Evolutionary conservation across 2,113 vertebrate species (phyloP), one percentile per base, ranked within the genome.

Genomic region (Salvelinus alpinus): DNA sequence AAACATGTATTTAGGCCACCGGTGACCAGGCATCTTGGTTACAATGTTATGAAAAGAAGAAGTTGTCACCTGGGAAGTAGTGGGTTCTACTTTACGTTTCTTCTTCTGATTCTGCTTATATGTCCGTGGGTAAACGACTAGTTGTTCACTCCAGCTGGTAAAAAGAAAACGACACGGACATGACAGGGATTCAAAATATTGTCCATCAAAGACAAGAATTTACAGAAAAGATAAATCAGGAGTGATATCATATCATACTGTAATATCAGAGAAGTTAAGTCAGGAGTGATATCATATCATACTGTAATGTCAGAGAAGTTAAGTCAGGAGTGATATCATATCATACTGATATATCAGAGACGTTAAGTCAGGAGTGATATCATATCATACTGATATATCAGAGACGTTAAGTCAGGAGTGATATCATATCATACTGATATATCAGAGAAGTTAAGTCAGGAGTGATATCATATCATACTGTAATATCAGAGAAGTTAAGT

Each of bases 121-220:
- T 0, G 76, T 84, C 22, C 59, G 83, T 16, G 85, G 81, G 31
- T 77, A 92, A n/a, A 82, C 73, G 0, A 67, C 13, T 0, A 93
- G 89, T 76, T 92, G 91, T 11, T 93, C 92, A 2, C 80, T 82
- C 92, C 91, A 93, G 67, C 92, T 93, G 85, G 18, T n/a, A 5
- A 73, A 29, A 48, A 2, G 73, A 27, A 78, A 25, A 24, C 0
- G 77, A 12, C 44, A 67, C 9, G 2, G 38, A 44, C 16, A 72
- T 78, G 54, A 72, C 25, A 70, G 1, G 20, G 54, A 0, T 29
- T 3, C 2, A 60, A 71, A 12, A 13, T 51, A 18, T 3, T 54
- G 44, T 51, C 8, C 54, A 14, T 60, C 27, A 72, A 54, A 72
- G 9, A 51, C 9, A 12, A 25, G 25, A 18, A 9, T 57, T 57